Conservation (phyloP, 1,140 invertebrate species). For the Drosophila funebris region DNA sequence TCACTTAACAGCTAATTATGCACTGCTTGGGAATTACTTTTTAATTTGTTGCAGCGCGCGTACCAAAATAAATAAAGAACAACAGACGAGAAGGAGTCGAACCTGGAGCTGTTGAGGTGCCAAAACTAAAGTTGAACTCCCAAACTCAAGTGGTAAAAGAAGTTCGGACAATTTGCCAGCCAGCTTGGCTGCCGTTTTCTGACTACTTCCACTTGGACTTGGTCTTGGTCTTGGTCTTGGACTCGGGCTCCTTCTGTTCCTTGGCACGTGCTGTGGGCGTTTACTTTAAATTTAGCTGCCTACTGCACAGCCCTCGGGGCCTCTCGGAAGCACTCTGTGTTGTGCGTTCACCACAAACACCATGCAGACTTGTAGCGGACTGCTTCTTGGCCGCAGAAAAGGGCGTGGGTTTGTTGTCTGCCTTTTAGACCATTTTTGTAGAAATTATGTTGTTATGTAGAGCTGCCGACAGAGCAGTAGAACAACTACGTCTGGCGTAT, state of each 20-base stretch:
- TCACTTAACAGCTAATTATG: conserved; percentile 80
- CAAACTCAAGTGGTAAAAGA: conserved; percentile 63
- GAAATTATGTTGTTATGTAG: conserved; percentile 65
- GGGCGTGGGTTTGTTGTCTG: conserved; percentile 58
- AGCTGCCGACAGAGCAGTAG: neutral
- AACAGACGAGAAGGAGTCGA: conserved; percentile 36
- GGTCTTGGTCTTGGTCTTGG: neutral
- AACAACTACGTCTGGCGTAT: neutral
- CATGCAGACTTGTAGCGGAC: neutral
- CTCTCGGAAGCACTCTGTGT: neutral
- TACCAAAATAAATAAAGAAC: conserved; percentile 70
- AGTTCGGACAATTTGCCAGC: conserved; percentile 39
- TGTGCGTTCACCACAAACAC: no score
- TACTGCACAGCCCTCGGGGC: conserved; percentile 47
- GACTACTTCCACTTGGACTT: conserved; percentile 17
- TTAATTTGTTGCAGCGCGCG: conserved; percentile 75
- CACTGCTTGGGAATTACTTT: conserved; percentile 75
- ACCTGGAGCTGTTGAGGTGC: conserved; percentile 12
- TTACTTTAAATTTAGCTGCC: conserved; percentile 62
- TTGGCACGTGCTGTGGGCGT: conserved; percentile 74
- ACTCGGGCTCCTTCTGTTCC: conserved; percentile 24
- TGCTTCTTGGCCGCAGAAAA: conserved; percentile 53
- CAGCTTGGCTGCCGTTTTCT: conserved; percentile 59
- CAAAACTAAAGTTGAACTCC: conserved; percentile 23
- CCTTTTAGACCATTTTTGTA: conserved; percentile 7